A percentile compares a stretch with the other conserved stretches of the same genome.
phyloP scores from a whole-genome alignment of 2,113 vertebrate species.

The Opisthocomus hoazin region DNA sequence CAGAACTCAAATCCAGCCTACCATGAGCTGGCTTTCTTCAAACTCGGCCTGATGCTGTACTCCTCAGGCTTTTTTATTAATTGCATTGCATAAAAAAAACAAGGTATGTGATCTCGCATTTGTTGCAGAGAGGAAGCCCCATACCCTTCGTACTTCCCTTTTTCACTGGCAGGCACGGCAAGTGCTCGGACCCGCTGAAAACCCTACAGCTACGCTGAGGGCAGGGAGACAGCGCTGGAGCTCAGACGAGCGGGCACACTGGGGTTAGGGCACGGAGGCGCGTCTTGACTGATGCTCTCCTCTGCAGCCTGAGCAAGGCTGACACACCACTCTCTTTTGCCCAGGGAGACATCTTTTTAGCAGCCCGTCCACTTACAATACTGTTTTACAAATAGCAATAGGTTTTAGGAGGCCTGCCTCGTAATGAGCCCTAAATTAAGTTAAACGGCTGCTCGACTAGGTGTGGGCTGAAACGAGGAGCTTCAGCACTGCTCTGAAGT shows the following conservation, averaged over 20 bases:
- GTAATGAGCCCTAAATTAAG: not conserved
- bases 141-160: not conserved
- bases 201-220: not conserved
- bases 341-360: not conserved
- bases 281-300: not conserved
- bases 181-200: not conserved
- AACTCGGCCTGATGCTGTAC: not conserved
- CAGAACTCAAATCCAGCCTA: rapidly evolving
- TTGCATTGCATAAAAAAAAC: not conserved
- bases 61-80: not conserved
- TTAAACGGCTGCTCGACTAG: not conserved
- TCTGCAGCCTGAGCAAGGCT: not conserved
- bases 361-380: not conserved
- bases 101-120: not conserved
- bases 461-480: not conserved
- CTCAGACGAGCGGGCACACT: too few species aligned
- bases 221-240: not conserved
- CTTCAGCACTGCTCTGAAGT: not conserved
- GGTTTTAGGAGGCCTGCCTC: not conserved
- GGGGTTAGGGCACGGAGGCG: not conserved
- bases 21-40: rapidly evolving
- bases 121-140: not conserved
- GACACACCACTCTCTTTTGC: not conserved
- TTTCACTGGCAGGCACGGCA: rapidly evolving
- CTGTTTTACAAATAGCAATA: not conserved